Conservation (phyloP, 2,888 invertebrate genomes). For the Adelphocoris suturalis region DNA sequence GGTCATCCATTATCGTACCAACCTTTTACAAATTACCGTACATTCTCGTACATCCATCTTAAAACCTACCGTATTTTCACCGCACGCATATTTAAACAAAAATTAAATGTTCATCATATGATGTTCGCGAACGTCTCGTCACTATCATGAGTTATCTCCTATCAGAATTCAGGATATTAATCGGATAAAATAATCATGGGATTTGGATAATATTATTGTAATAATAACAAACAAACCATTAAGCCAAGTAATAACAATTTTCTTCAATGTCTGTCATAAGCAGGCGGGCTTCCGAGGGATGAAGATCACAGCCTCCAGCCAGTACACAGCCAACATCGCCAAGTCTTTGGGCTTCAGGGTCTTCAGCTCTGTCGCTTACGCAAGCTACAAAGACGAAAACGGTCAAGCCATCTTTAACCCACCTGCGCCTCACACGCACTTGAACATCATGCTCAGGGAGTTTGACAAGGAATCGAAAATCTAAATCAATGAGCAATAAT, state of each 20-base stretch:
- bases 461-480: slow-evolving; percentile 68
- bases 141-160: no score
- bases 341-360: slow-evolving; percentile 48
- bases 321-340: slow-evolving; percentile 55
- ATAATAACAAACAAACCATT: no score
- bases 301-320: slow-evolving; percentile 57
- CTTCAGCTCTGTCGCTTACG: slow-evolving; percentile 60
- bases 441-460: slow-evolving; percentile 46
- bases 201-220: no score
- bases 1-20: no score
- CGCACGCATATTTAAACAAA: no score
- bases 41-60: no score
- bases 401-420: slow-evolving; percentile 54
- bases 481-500: neutral
- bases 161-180: no score
- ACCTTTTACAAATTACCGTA: no score
- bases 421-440: slow-evolving; percentile 57
- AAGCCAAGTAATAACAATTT: neutral
- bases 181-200: no score
- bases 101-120: no score
- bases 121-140: no score
- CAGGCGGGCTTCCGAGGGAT: slow-evolving; percentile 58
- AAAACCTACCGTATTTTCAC: no score
- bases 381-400: slow-evolving; percentile 47
- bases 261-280: neutral